Conservation (phyloP, 2,888 invertebrate species). For the Polymixis flavicincta region DNA sequence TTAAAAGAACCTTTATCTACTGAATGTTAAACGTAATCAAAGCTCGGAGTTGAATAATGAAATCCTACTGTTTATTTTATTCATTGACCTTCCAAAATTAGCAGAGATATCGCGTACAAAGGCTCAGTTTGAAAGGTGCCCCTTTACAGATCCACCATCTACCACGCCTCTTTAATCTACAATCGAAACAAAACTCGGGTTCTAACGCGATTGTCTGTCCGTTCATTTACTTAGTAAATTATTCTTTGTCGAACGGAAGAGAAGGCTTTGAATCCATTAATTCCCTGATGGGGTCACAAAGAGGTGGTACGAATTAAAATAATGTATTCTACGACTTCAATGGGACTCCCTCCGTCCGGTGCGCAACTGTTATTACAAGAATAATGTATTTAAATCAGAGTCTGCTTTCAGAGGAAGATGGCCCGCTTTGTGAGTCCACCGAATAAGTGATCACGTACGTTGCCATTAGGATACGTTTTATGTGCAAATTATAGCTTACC, state of each 20-base stretch:
- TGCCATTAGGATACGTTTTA: conserved; percentile 90
- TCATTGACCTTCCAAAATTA: conserved; percentile 88
- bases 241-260: conserved; percentile 90
- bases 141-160: conserved; percentile 83
- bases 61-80: conserved; percentile 84
- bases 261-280: conserved; percentile 90
- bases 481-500: conserved; percentile 90
- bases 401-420: conserved; percentile 89
- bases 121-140: conserved; percentile 83
- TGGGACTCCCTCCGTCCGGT: conserved; percentile 88
- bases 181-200: conserved; percentile 88
- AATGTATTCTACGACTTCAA: conserved; percentile 90
- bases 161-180: conserved; percentile 85
- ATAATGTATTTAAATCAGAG: conserved; percentile 90
- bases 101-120: conserved; percentile 87
- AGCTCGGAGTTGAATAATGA: conserved; percentile 82
- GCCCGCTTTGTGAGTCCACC: conserved; percentile 85
- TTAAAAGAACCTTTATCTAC: conserved; percentile 56
- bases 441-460: conserved; percentile 90
- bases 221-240: conserved; percentile 91
- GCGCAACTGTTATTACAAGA: conserved; percentile 87
- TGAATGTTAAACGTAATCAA: conserved; percentile 75
- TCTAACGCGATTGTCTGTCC: conserved; percentile 89
- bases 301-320: conserved; percentile 90
- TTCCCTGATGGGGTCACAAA: conserved; percentile 89